Evolutionary conservation across 2,888 invertebrate species (phyloP).

Genomic region (Miltochrista miniata): DNA sequence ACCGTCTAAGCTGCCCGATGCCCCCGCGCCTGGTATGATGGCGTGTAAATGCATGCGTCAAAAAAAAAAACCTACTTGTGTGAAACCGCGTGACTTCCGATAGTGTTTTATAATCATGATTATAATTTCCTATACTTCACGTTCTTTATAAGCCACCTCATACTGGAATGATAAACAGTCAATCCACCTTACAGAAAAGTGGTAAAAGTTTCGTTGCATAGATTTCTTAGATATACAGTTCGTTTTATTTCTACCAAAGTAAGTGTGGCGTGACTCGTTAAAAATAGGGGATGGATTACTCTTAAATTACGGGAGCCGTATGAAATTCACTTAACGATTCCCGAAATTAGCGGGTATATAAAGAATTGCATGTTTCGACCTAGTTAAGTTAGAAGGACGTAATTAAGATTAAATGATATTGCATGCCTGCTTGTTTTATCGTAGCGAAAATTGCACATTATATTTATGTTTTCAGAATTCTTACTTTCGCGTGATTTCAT

Average conservation of each 20-base stretch:
- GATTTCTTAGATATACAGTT: too few relatives aligned
- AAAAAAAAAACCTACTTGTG: too few relatives aligned
- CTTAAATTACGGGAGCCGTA: neutral
- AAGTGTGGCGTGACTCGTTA: neutral
- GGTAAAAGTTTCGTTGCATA: neutral
- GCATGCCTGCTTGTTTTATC: neutral
- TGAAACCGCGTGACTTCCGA: too few relatives aligned
- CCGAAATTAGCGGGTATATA: slow-evolving; percentile 4
- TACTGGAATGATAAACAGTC: too few relatives aligned
- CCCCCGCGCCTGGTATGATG: too few relatives aligned
- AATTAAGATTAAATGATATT: slow-evolving; percentile 10
- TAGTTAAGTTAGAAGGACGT: slow-evolving; percentile 5
- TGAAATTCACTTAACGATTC: slow-evolving; percentile 9
- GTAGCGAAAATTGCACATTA: neutral
- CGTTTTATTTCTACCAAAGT: neutral
- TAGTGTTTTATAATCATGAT: too few relatives aligned
- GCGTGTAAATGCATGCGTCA: too few relatives aligned
- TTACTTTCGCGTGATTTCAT: neutral
- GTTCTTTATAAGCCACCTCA: too few relatives aligned
- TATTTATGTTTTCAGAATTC: neutral
- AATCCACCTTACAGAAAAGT: neutral
- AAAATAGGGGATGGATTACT: slow-evolving; percentile 1
- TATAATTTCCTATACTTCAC: too few relatives aligned
- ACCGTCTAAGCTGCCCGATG: too few relatives aligned
- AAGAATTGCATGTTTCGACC: slow-evolving; percentile 8